These are phyloP conservation scores for Lacerta bilineata DNA, from an alignment of 2,797 vertebrate genomes.

Conservation along the genomic window DNA sequence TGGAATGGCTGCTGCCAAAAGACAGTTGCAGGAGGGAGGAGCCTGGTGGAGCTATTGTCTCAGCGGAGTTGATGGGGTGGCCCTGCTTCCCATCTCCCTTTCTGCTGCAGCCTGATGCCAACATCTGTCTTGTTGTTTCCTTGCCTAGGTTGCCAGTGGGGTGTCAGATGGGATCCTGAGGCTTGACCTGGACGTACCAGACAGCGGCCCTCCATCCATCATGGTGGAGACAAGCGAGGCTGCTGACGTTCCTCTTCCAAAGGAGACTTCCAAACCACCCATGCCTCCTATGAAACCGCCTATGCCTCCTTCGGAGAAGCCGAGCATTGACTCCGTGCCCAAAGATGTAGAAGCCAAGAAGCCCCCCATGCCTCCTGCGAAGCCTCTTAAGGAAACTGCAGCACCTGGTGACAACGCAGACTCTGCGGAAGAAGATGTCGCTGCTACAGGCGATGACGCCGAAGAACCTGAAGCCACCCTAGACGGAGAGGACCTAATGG, in stretches of 20 bases:
- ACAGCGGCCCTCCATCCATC: constrained; percentile 79
- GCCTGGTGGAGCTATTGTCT: background rate
- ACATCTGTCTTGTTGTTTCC: constrained; percentile 9
- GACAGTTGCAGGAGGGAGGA: too few relatives aligned
- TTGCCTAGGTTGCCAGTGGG: constrained; percentile 85
- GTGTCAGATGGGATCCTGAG: constrained; percentile 89
- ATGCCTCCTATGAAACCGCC: constrained; percentile 79
- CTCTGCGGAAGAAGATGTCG: constrained; percentile 42
- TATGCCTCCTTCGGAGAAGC: constrained; percentile 68
- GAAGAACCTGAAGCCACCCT: constrained; percentile 51
- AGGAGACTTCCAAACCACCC: constrained; percentile 75
- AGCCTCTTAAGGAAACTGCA: constrained; percentile 66
- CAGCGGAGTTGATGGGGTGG: background rate
- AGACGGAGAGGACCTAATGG: constrained; percentile 41
- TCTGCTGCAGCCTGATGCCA: background rate
- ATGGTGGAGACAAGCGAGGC: constrained; percentile 56
- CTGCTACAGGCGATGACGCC: constrained; percentile 20
- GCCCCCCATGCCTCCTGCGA: constrained; percentile 78
- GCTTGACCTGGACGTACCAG: constrained; percentile 87
- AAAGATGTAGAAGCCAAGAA: constrained; percentile 44
- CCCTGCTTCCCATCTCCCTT: background rate
- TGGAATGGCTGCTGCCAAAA: too few relatives aligned
- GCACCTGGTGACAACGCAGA: constrained; percentile 49
- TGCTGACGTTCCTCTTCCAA: constrained; percentile 58
- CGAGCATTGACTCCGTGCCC: background rate